phyloP scores from a whole-genome alignment of 2,888 invertebrate species.

The Trisateles emortualis region DNA sequence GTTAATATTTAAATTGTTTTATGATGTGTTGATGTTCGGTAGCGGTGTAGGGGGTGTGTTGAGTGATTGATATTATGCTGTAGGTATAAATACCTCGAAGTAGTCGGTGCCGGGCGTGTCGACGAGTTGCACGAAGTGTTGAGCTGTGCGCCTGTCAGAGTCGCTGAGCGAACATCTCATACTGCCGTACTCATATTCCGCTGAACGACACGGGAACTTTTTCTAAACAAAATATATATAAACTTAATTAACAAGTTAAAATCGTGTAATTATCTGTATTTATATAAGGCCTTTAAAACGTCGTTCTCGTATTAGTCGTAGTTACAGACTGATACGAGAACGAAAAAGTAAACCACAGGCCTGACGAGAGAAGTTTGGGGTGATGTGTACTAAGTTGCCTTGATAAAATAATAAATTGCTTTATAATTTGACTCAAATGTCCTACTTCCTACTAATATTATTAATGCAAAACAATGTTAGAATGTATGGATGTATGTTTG shows the following conservation, averaged over 20 bases:
- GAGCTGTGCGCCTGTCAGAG: slow-evolving; percentile 94
- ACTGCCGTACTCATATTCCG: slow-evolving; percentile 97
- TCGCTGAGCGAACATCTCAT: slow-evolving; percentile 97
- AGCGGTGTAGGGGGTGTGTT: neutral
- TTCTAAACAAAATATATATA: slow-evolving; percentile 84
- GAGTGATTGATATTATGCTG: slow-evolving; percentile 12
- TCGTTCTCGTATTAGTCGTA: too few species aligned
- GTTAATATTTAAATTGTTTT: slow-evolving; percentile 7
- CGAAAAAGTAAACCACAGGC: too few species aligned
- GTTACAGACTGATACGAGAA: too few species aligned
- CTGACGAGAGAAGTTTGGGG: too few species aligned
- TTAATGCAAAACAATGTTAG: too few species aligned
- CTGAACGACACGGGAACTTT: slow-evolving; percentile 96
- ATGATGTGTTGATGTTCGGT: slow-evolving; percentile 6
- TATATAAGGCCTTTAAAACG: too few species aligned
- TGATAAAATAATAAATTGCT: too few species aligned
- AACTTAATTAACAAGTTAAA: neutral
- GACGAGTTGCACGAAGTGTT: slow-evolving; percentile 95
- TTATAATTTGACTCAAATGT: too few species aligned
- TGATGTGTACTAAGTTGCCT: too few species aligned
- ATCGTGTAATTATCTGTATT: neutral
- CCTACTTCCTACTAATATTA: too few species aligned
- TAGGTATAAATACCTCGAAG: slow-evolving; percentile 70
- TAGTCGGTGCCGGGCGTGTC: slow-evolving; percentile 90
- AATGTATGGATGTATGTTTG: too few species aligned